Evolutionary conservation across 2,797 vertebrate genomes (phyloP).

Genomic region (Picus viridis): DNA sequence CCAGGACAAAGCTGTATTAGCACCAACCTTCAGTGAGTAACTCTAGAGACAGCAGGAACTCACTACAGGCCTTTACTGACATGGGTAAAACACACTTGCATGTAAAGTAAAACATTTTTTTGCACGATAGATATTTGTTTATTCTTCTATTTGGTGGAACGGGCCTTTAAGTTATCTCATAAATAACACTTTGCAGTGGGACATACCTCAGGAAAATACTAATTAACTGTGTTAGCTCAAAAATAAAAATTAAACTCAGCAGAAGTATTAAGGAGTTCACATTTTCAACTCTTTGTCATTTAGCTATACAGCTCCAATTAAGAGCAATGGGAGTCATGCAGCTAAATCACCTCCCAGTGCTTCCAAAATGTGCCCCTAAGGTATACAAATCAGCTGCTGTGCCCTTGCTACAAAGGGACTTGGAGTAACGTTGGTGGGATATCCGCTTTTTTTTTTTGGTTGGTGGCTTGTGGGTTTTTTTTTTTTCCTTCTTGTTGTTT

Average conservation of each 20-base stretch:
- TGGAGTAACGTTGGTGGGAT: neutral
- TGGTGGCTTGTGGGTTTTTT: too few species aligned
- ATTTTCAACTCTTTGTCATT: slow-evolving; percentile 71
- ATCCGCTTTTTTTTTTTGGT: too few species aligned
- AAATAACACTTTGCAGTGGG: slow-evolving; percentile 29
- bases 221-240: slow-evolving; percentile 78
- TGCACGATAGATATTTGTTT: slow-evolving; percentile 12
- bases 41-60: neutral
- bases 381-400: slow-evolving; percentile 68
- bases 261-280: slow-evolving; percentile 69
- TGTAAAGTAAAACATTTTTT: neutral
- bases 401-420: slow-evolving; percentile 40
- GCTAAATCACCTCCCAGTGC: slow-evolving; percentile 71
- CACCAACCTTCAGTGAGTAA: neutral
- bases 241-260: slow-evolving; percentile 78
- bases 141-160: slow-evolving; percentile 6
- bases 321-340: slow-evolving; percentile 71
- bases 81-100: neutral
- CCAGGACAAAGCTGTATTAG: neutral
- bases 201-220: slow-evolving; percentile 64
- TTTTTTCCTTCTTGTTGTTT: too few species aligned
- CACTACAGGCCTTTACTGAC: neutral
- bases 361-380: slow-evolving; percentile 75
- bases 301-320: slow-evolving; percentile 67
- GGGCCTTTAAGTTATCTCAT: slow-evolving; percentile 22